phyloP scores from a whole-genome alignment of 2,888 invertebrate genomes.

The Marasmarcha lunaedactyla region DNA sequence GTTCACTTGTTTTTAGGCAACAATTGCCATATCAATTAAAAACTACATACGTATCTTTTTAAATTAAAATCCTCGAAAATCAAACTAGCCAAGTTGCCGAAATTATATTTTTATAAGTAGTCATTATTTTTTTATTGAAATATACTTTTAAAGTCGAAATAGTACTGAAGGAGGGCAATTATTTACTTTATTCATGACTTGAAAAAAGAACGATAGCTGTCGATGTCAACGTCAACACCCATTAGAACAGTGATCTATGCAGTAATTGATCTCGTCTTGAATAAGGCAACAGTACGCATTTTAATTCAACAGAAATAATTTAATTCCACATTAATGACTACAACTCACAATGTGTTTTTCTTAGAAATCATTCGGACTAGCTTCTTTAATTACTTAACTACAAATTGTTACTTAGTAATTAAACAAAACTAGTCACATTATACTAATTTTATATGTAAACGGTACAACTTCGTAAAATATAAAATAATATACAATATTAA shows the following conservation, averaged over 20 bases:
- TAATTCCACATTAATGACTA: too few relatives aligned
- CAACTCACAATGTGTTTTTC: too few relatives aligned
- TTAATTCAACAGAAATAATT: too few relatives aligned
- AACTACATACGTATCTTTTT: conserved; percentile 21
- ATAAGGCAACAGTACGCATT: too few relatives aligned
- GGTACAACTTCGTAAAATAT: conserved; percentile 38
- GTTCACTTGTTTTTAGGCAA: conserved; percentile 38
- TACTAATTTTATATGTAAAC: conserved; percentile 31
- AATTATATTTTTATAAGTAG: too few relatives aligned
- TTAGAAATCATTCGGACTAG: conserved; percentile 52
- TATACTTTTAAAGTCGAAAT: not conserved
- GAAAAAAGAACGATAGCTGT: too few relatives aligned
- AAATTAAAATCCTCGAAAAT: not conserved
- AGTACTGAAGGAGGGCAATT: too few relatives aligned
- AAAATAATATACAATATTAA: conserved; percentile 37
- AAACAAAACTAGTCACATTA: conserved; percentile 62
- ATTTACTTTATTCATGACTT: too few relatives aligned
- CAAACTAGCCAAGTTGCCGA: not conserved
- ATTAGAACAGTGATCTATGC: too few relatives aligned
- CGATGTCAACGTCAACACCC: too few relatives aligned
- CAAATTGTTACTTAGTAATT: conserved; percentile 52
- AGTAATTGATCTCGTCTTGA: too few relatives aligned
- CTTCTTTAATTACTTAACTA: conserved; percentile 63
- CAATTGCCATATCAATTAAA: conserved; percentile 23
- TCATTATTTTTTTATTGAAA: too few relatives aligned